Evolutionary conservation across 53 echinoderm and acorn worm genomes (phyloP).

Genomic region (Crossaster papposus): DNA sequence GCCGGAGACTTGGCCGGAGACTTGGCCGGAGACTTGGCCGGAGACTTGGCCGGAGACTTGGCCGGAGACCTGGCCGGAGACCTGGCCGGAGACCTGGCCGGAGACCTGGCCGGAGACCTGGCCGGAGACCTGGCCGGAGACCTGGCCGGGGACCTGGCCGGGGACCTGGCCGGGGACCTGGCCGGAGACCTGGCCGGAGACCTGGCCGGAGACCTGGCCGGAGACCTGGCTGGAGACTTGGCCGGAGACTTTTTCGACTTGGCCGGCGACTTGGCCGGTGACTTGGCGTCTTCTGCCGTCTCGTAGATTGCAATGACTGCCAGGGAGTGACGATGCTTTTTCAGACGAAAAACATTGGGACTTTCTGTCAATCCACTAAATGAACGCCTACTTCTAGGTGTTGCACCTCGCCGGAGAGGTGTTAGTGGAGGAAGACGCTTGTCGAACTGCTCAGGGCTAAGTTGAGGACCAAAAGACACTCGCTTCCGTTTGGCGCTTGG

Average conservation of each 20-base stretch:
- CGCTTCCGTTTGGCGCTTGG: conserved; percentile 92
- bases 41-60: conserved; percentile 53
- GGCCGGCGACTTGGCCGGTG: conserved; percentile 59
- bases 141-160: conserved; percentile 23
- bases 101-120: conserved; percentile 34
- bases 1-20: conserved; percentile 36
- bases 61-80: conserved; percentile 21
- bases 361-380: conserved; percentile 51
- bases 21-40: conserved; percentile 46
- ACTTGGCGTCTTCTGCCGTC: conserved; percentile 35
- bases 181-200: conserved; percentile 59
- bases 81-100: conserved; percentile 37
- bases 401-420: conserved; percentile 87
- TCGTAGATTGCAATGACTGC: conserved; percentile 43
- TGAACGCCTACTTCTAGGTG: conserved; percentile 76
- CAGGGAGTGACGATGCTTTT: conserved; percentile 76
- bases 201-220: conserved; percentile 48
- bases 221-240: conserved; percentile 50
- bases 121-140: conserved; percentile 51
- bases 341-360: conserved; percentile 63
- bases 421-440: conserved; percentile 89
- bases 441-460: conserved; percentile 98
- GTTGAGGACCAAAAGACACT: conserved; percentile 93
- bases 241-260: conserved; percentile 32
- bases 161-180: conserved; percentile 43